Evolutionary conservation across 2,888 invertebrate species (phyloP).

Genomic region (Hirudinaria manillensis): DNA sequence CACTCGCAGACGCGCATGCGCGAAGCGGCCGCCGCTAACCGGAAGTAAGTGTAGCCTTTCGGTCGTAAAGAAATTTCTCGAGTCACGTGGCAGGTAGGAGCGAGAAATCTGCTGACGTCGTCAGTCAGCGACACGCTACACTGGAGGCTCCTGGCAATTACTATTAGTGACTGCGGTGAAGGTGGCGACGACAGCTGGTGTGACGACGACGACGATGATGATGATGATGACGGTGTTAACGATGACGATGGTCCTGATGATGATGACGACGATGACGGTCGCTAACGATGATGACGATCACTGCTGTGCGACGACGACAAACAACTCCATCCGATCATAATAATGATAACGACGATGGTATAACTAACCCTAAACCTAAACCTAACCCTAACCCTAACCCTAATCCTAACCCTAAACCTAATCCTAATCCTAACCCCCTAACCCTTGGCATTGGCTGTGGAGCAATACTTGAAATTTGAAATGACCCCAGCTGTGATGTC

Average conservation of each 20-base stretch:
- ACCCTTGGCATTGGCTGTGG: no score
- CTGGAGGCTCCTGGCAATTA: not conserved
- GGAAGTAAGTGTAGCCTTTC: not conserved
- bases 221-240: not conserved
- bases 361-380: no score
- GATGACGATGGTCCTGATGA: not conserved
- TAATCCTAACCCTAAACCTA: no score
- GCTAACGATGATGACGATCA: not conserved
- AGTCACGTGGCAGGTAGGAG: not conserved
- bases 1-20: not conserved
- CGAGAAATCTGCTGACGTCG: slow-evolving; percentile 2
- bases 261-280: not conserved
- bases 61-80: slow-evolving; percentile 8
- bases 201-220: not conserved
- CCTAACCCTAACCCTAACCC: no score
- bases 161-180: not conserved
- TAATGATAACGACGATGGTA: no score
- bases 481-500: no score
- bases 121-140: no score
- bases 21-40: slow-evolving; percentile 1
- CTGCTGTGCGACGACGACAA: no score
- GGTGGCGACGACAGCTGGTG: not conserved
- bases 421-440: no score
- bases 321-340: no score
- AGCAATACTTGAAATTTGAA: no score